Evolutionary conservation across 1,140 invertebrate genomes (phyloP).

Genomic region (Diploscapter pachys): DNA sequence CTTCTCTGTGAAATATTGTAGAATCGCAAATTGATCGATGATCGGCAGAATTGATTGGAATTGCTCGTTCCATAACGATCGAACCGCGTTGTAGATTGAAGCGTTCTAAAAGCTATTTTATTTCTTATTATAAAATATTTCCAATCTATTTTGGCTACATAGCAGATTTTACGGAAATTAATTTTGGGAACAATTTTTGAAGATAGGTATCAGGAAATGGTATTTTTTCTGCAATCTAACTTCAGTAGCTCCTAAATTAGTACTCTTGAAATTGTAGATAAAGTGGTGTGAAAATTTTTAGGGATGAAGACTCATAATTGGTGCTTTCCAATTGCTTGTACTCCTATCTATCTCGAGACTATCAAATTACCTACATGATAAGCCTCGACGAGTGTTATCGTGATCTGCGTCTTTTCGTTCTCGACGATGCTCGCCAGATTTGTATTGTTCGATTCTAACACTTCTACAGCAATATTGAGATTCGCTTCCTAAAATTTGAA

Average conservation of each 20-base stretch:
- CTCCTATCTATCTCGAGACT: too few species aligned
- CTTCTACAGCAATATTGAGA: neutral
- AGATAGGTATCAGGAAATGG: too few species aligned
- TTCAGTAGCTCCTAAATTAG: too few species aligned
- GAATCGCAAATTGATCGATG: conserved; percentile 36
- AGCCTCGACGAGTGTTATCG: conserved; percentile 18
- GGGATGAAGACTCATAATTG: too few species aligned
- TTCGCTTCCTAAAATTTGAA: neutral
- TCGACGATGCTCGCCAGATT: conserved; percentile 1
- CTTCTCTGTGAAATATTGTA: conserved; percentile 34
- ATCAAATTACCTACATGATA: conserved; percentile 18
- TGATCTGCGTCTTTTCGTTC: neutral
- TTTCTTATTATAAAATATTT: neutral
- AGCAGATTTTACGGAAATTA: too few species aligned
- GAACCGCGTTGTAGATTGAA: conserved; percentile 28
- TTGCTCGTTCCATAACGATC: conserved; percentile 22
- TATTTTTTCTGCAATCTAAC: too few species aligned
- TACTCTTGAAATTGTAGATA: too few species aligned
- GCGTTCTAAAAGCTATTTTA: conserved; percentile 30
- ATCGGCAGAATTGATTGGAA: conserved; percentile 21
- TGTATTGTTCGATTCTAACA: conserved; percentile 26
- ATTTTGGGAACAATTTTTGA: too few species aligned
- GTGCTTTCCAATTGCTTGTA: too few species aligned
- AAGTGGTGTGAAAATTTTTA: too few species aligned
- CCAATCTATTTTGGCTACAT: too few species aligned